phyloP scores from a whole-genome alignment of 2,797 vertebrate genomes.

The Crocidura indochinensis region DNA sequence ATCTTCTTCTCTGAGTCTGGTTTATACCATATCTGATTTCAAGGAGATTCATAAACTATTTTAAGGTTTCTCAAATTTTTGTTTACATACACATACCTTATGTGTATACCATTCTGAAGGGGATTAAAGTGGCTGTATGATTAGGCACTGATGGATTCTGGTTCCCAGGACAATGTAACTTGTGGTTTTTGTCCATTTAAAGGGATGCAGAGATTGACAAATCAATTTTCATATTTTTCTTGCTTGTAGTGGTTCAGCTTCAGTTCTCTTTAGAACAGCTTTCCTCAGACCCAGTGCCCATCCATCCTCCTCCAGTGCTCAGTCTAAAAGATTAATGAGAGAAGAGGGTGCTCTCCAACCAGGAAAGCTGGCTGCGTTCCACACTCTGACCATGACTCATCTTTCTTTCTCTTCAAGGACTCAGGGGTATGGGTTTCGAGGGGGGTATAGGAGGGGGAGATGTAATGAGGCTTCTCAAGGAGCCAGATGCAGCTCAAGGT shows the following conservation, averaged over 20 bases:
- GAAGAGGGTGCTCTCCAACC: background rate
- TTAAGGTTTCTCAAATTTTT: background rate
- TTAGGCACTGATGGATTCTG: background rate
- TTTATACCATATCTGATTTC: background rate
- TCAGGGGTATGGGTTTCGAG: background rate
- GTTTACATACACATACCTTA: background rate
- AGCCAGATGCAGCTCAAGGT: constrained; percentile 15
- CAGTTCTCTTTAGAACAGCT: constrained; percentile 54
- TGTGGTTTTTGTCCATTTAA: background rate
- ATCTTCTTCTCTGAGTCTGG: background rate
- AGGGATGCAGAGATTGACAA: constrained; percentile 11
- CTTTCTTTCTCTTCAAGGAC: constrained; percentile 64
- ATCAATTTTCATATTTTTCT: constrained; percentile 6
- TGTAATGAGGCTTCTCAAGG: constrained; percentile 6
- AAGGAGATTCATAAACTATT: background rate
- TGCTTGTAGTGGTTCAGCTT: background rate
- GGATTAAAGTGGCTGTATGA: background rate
- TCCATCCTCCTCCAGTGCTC: background rate
- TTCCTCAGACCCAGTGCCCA: background rate
- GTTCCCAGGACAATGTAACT: background rate
- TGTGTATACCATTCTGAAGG: background rate
- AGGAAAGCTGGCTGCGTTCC: constrained; percentile 1
- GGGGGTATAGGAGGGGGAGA: background rate
- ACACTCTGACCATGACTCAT: background rate
- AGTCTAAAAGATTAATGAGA: constrained; percentile 53